Conservation (phyloP, 2,113 vertebrate species). For the Chloebia gouldiae region DNA sequence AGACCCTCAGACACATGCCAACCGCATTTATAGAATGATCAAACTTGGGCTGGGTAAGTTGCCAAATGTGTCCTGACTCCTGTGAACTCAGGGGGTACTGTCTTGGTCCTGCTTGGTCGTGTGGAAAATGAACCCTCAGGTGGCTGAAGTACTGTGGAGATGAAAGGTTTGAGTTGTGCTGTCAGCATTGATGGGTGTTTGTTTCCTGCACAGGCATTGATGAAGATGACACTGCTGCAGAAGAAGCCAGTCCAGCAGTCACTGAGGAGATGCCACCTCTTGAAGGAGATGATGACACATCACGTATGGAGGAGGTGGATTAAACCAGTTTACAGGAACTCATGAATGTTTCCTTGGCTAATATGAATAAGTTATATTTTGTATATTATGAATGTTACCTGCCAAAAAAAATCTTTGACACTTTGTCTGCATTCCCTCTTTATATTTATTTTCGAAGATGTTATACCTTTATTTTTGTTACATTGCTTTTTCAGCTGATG, state of each 20-base stretch:
- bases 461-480: slow-evolving; percentile 79
- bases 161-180: fast-evolving
- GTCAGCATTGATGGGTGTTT: fast-evolving
- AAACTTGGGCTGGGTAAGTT: slow-evolving; percentile 90
- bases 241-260: slow-evolving; percentile 77
- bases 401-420: slow-evolving; percentile 64
- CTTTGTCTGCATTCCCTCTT: slow-evolving; percentile 68
- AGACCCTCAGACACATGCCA: slow-evolving; percentile 85
- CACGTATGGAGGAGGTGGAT: slow-evolving; percentile 98
- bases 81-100: fast-evolving
- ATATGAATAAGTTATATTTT: slow-evolving; percentile 61
- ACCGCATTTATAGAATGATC: slow-evolving; percentile 91
- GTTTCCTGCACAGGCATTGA: slow-evolving; percentile 83
- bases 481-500: slow-evolving; percentile 68
- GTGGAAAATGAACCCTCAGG: fast-evolving
- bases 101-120: fast-evolving
- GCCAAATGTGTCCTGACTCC: fast-evolving
- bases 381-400: slow-evolving; percentile 67
- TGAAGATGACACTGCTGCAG: slow-evolving; percentile 86
- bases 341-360: slow-evolving; percentile 62
- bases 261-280: slow-evolving; percentile 94
- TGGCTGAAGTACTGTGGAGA: fast-evolving
- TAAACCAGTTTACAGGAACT: slow-evolving; percentile 65
- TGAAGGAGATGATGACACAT: slow-evolving; percentile 92
- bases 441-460: slow-evolving; percentile 74